Base-by-base conservation (phyloP, 2,888 invertebrate species). In the Listrodromus nycthemerus region DNA sequence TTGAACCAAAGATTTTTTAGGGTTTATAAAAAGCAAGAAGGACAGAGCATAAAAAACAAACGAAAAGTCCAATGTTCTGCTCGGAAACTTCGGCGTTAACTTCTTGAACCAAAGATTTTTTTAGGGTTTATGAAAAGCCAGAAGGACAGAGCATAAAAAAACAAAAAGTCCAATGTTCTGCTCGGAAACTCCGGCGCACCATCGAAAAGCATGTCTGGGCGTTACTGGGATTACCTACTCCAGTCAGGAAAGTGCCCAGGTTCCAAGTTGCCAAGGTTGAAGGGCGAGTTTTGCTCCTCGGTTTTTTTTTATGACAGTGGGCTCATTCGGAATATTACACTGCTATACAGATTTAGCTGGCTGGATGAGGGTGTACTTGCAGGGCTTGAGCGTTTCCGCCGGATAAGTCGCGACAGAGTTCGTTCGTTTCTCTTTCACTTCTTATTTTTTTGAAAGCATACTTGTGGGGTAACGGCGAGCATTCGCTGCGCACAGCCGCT, bases 251-350 rank as follows among this genome's bases (percentile, higher is more conserved):
- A 50, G 24, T 33, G 37, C 27, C 50, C 19, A 24, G 41, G 61
- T 45, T 24, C 73, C 27, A 30, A 27, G 33, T 30, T 63, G 48
- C 48, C 63, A 24, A 52, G 65, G 75, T 75, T 75, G 65, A 75
- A 75, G 75, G 63, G 75, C 65, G 75, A 24, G 37, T 65, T 75
- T 75, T 37, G 65, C 75, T 30, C 37, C 37, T 52, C 8, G 50
- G 75, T 75, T 75, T 75, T 74, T 74, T 58, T 75, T 63, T 75
- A 37, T 75, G 65, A 75, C 63, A 75, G 65, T 52, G 65, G 61
- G 27, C 41, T 13, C 61, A 61, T 63, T 75, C n/a, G 24, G 50
- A 37, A 75, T 65, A 75, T 75, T 37, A 75, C 65, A n/a, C 63
- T 33, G 21, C 48, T 33, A 50, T 37, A 65, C 65, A 65, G 75